Percentiles rank a stretch among this genome's conserved stretches.
phyloP scores from a whole-genome alignment of 2,113 vertebrate genomes.

The Empidonax alnorum region DNA sequence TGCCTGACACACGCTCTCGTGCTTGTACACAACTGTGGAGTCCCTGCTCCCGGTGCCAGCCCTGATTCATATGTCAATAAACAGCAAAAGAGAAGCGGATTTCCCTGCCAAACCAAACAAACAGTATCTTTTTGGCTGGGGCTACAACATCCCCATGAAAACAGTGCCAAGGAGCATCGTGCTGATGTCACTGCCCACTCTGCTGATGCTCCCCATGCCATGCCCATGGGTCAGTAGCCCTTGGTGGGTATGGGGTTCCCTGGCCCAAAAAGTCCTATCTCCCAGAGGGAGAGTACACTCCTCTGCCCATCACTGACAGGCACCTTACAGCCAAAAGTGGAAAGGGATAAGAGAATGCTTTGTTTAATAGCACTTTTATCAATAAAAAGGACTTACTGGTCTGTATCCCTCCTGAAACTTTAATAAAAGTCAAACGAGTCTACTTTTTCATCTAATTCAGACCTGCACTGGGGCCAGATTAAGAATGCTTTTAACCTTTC shows the following conservation, averaged over 20 bases:
- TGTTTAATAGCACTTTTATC: neutral
- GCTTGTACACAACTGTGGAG: slow-evolving; percentile 10
- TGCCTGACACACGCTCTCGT: slow-evolving; percentile 21
- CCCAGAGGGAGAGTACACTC: accelerated
- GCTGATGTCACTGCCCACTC: accelerated
- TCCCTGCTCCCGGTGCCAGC: slow-evolving; percentile 16
- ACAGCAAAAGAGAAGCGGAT: slow-evolving; percentile 6
- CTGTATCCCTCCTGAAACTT: neutral
- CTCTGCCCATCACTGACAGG: neutral
- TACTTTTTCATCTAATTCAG: slow-evolving; percentile 1
- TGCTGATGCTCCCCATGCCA: accelerated
- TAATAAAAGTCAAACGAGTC: neutral
- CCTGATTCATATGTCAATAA: slow-evolving; percentile 62
- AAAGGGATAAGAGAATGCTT: neutral
- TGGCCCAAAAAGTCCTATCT: accelerated
- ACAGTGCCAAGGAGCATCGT: accelerated
- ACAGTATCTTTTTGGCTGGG: neutral
- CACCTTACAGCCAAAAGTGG: neutral
- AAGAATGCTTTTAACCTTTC: neutral
- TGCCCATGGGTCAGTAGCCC: neutral
- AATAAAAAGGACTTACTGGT: neutral
- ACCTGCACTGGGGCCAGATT: neutral
- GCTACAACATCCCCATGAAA: neutral
- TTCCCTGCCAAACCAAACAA: slow-evolving; percentile 52
- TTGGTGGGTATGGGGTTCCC: accelerated